Evolutionary conservation across 1,140 invertebrate genomes (phyloP), one percentile per base, ranked within the genome.

Genomic region (Bombus superbus): DNA sequence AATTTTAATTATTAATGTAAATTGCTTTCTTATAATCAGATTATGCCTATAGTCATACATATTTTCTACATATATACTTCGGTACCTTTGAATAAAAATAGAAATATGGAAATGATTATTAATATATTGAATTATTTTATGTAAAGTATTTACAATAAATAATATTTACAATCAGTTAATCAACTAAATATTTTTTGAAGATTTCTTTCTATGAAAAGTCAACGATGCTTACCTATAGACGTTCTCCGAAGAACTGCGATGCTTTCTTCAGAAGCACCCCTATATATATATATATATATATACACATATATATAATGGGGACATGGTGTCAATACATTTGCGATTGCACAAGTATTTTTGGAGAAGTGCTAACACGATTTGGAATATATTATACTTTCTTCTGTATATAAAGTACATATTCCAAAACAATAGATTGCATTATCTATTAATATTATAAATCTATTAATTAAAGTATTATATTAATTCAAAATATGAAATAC

Each of bases 211-310:
- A 47, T 6, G 22, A 53, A 47, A n/a, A 59, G 15, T 72, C 5
- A 18, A 22, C 59, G 92, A 91, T 92, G 89, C 91, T 94, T 88
- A 93, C 92, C 88, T 92, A 89, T 89, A 90, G 92, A 94, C 94
- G 94, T 92, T 94, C 92, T 86, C 90, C 85, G 86, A 86, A 92
- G 92, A 95, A 95, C 94, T 95, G 93, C 91, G 90, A 77, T 86
- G 88, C 84, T 90, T 89, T 91, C 89, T 85, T 89, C 40, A 66
- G 83, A 88, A 90, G 89, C 90, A 93, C 93, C 92, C 92, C 91
- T 94, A 93, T 95, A 94, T 95, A 95, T 94, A 93, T 95, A 94
- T 95, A 95, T 95, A 95, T 92, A 93, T 32, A 32, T 95, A 95
- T 92, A 93, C 91, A 92, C n/a, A 40, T 81, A 81, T 35, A 69